phyloP scores from a whole-genome alignment of 1,140 invertebrate species.

The Microvelia longipes region DNA sequence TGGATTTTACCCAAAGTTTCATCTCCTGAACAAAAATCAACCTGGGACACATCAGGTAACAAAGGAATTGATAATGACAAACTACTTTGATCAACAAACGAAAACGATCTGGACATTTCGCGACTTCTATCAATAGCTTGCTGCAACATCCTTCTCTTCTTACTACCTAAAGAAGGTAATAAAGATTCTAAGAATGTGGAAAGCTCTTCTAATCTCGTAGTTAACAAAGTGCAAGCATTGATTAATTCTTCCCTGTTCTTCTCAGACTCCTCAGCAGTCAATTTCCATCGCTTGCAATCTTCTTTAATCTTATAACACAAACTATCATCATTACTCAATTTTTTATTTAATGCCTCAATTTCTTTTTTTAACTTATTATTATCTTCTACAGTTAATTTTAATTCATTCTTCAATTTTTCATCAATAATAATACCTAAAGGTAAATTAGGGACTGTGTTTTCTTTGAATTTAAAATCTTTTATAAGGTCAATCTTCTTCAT shows the following conservation, averaged over 20 bases:
- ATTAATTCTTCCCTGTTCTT: slow-evolving; percentile 41
- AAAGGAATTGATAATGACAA: slow-evolving; percentile 14
- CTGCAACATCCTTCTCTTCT: slow-evolving; percentile 34
- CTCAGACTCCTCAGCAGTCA: slow-evolving; percentile 31
- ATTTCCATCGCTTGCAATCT: slow-evolving; percentile 25
- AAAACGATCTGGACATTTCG: slow-evolving; percentile 33
- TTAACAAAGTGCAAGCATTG: slow-evolving; percentile 45
- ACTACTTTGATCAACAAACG: slow-evolving; percentile 11
- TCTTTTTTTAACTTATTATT: slow-evolving; percentile 12
- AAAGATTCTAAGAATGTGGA: slow-evolving; percentile 53
- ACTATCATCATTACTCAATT: not conserved
- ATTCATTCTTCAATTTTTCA: slow-evolving; percentile 1
- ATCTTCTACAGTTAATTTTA: slow-evolving; percentile 20
- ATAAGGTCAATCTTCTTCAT: not conserved
- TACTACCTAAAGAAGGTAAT: slow-evolving; percentile 32
- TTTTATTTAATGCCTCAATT: not conserved
- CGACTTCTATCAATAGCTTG: slow-evolving; percentile 39
- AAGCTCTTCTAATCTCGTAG: slow-evolving; percentile 47
- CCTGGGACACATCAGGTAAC: slow-evolving; percentile 23
- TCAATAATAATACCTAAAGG: not conserved
- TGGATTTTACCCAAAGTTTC: not conserved
- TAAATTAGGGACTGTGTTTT: not conserved
- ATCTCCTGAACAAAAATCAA: slow-evolving; percentile 19
- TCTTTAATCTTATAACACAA: slow-evolving; percentile 17
- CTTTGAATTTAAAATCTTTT: not conserved